Conservation (phyloP, 2,113 vertebrate species). For the Oncorhynchus mykiss region DNA sequence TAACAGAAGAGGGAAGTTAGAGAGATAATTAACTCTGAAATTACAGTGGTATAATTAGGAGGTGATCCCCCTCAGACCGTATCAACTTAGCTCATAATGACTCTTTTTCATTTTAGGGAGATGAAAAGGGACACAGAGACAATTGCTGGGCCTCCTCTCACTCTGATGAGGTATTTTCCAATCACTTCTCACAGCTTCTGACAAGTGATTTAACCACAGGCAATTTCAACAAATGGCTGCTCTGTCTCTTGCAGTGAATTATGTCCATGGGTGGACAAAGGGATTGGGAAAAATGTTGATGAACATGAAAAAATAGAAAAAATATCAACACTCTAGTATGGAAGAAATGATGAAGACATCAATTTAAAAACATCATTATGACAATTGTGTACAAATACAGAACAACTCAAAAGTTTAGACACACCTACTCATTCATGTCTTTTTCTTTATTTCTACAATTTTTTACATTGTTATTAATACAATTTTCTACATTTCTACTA, state of each 20-base stretch:
- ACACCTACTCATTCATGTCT: too few relatives aligned
- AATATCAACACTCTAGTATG: background rate
- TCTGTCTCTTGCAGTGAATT: background rate
- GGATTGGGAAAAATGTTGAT: constrained; percentile 7
- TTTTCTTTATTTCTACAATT: too few relatives aligned
- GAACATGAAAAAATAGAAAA: background rate
- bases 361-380: background rate
- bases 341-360: background rate
- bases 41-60: constrained; percentile 52
- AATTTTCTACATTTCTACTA: too few relatives aligned
- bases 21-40: constrained; percentile 56
- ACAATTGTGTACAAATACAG: too few relatives aligned
- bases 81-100: constrained; percentile 43
- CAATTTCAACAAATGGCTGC: constrained; percentile 6
- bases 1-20: background rate
- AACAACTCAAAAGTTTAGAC: too few relatives aligned
- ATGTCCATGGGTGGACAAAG: constrained; percentile 11
- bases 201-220: constrained; percentile 19
- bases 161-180: constrained; percentile 53
- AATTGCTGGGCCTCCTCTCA: constrained; percentile 27
- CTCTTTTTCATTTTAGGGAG: constrained; percentile 47
- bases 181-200: constrained; percentile 26
- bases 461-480: too few relatives aligned
- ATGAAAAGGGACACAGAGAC: constrained; percentile 39
- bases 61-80: constrained; percentile 40